Evolutionary conservation across 2,113 vertebrate species (phyloP), one percentile per base, ranked within the genome.

Genomic region (Callipepla californica): DNA sequence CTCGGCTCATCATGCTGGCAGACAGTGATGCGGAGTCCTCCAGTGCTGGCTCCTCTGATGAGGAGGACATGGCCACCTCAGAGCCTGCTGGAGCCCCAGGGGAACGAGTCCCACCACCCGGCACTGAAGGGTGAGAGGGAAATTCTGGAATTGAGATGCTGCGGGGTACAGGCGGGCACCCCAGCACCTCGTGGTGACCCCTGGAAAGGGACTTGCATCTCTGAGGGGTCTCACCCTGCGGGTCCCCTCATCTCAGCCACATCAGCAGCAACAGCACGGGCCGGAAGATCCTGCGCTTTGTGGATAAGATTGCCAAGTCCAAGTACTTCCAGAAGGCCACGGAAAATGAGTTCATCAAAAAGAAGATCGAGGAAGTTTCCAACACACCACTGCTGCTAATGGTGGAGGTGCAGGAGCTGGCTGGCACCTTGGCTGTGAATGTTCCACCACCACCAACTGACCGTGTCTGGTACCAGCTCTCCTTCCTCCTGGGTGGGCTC

Each of bases 291-390:
- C 97, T 99, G 90, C 98, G 98, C 97, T 98, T 99, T 23, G 98
- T 99, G 86, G 98, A 99, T 85, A 99, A 98, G 97, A 98, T 99
- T 0, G 96, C 98, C 67, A 99, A 99, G 96, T 99, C 98, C 75
- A 98, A 98, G 92, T 99, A 98, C 76, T 99, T 99, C 97, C 99
- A 99, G 97, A 98, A 96, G 89, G 98, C 98, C 51, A 97, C 98
- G 0, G 98, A 99, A 90, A 99, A 98, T 0, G 98, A 99, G 95
- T 99, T 98, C 93, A 98, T 99, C 93, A 98, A 98, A 90, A 99
- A 98, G 97, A 99, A 98, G 97, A 98, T 99, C 3, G 98, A 98
- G 94, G 98, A 99, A 94, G 98, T 99, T 96, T 99, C 98, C 95
- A 99, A 99, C 97, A 99, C 97, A 0, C 98, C 98, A 0, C 95